Percentiles rank a stretch among this genome's conserved stretches.
phyloP scores from a whole-genome alignment of 2,113 vertebrate species.

The Chionomys nivalis region DNA sequence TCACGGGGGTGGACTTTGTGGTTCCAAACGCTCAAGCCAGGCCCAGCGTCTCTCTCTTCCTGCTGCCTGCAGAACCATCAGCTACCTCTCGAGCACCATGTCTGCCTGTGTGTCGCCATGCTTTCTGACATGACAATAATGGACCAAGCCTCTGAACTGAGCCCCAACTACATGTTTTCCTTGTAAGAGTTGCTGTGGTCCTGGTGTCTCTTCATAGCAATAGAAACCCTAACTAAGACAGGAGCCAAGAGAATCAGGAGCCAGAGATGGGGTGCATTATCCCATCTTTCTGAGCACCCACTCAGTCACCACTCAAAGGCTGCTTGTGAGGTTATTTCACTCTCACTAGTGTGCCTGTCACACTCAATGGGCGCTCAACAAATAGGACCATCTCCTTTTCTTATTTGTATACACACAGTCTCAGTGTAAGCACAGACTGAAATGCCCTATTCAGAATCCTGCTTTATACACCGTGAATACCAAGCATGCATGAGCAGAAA shows the following conservation, averaged over 20 bases:
- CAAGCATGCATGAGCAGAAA: slow-evolving; percentile 4
- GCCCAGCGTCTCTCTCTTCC: background rate
- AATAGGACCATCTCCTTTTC: slow-evolving; percentile 10
- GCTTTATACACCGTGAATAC: slow-evolving; percentile 10
- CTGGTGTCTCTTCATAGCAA: background rate
- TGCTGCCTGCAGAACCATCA: background rate
- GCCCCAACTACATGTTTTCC: background rate
- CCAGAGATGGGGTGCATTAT: background rate
- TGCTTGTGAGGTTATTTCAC: background rate
- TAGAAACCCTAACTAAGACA: background rate
- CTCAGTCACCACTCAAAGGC: background rate
- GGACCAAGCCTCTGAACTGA: background rate
- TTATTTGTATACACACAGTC: background rate
- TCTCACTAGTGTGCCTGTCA: background rate
- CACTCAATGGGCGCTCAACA: background rate
- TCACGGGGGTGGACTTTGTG: background rate
- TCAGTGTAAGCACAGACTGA: slow-evolving; percentile 20
- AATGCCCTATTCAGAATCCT: slow-evolving; percentile 2
- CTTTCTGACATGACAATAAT: background rate
- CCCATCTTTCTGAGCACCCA: background rate
- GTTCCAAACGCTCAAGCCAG: background rate
- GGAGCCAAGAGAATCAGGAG: background rate
- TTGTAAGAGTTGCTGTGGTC: background rate
- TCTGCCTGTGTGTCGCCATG: background rate
- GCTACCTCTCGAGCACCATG: background rate